Percentiles rank a stretch among this genome's conserved stretches.
phyloP scores from a whole-genome alignment of 2,888 invertebrate species.

The Tetropium fuscum region DNA sequence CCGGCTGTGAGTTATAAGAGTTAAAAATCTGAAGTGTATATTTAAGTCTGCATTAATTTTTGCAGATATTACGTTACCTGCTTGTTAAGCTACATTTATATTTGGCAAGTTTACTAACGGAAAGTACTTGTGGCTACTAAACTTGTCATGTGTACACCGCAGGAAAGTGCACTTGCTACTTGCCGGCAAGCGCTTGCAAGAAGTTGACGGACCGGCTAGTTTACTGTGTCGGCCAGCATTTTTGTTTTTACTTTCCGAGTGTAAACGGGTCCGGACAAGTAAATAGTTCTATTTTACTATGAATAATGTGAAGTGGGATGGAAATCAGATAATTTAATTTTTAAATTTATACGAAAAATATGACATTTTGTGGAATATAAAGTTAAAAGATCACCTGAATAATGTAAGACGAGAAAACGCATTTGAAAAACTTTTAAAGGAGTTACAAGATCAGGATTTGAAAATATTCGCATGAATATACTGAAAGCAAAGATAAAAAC shows the following conservation, averaged over 20 bases:
- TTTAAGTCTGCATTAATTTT: no score
- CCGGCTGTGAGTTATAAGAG: no score
- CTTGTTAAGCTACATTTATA: slow-evolving; percentile 21
- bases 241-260: background rate
- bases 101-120: slow-evolving; percentile 26
- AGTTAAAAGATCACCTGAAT: slow-evolving; percentile 23
- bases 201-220: slow-evolving; percentile 28
- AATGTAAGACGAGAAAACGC: slow-evolving; percentile 17
- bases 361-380: slow-evolving; percentile 22
- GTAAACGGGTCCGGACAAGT: background rate
- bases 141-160: slow-evolving; percentile 10
- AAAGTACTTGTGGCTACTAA: slow-evolving; percentile 25
- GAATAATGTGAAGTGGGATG: slow-evolving; percentile 21
- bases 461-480: slow-evolving; percentile 19
- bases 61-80: no score
- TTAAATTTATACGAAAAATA: slow-evolving; percentile 24
- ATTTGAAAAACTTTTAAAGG: slow-evolving; percentile 17
- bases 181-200: slow-evolving; percentile 18
- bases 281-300: background rate
- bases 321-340: slow-evolving; percentile 15
- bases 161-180: slow-evolving; percentile 22
- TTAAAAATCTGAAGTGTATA: no score
- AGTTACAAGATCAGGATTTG: slow-evolving; percentile 9
- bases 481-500: slow-evolving; percentile 18
- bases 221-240: slow-evolving; percentile 10